Conservation (phyloP, 2,888 invertebrate species). For the Thelaira solivaga region DNA sequence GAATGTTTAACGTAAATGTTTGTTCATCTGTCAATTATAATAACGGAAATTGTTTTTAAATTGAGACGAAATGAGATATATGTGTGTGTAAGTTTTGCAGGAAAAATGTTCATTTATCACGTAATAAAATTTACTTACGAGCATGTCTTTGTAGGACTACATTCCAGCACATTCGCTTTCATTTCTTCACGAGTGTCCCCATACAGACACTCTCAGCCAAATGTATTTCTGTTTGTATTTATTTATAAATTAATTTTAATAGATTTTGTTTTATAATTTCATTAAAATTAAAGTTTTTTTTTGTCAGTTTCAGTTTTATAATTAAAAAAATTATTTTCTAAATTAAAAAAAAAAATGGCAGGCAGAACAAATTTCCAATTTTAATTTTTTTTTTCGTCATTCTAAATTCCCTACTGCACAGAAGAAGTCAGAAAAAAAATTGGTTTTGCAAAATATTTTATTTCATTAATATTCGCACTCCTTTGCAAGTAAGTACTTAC, state of each 20-base stretch:
- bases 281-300: background rate
- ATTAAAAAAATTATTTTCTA: too few relatives aligned
- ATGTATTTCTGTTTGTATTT: too few relatives aligned
- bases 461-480: conserved; percentile 3
- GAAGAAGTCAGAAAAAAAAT: background rate
- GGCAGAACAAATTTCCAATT: too few relatives aligned
- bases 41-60: conserved; percentile 61
- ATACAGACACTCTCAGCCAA: too few relatives aligned
- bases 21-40: conserved; percentile 50
- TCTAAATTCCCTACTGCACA: conserved; percentile 16
- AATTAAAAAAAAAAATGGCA: too few relatives aligned
- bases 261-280: too few relatives aligned
- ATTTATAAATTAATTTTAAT: too few relatives aligned
- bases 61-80: conserved; percentile 43
- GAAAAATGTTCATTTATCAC: conserved; percentile 27
- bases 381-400: background rate
- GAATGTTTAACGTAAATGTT: conserved; percentile 1
- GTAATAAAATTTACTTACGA: too few relatives aligned
- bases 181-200: too few relatives aligned
- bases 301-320: background rate
- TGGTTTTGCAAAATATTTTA: background rate
- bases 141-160: too few relatives aligned
- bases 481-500: too few relatives aligned
- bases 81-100: background rate
- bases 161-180: background rate